A percentile compares a stretch with the other conserved stretches of the same genome.
phyloP scores from a whole-genome alignment of 2,888 invertebrate genomes.

The Apodemia duryi region DNA sequence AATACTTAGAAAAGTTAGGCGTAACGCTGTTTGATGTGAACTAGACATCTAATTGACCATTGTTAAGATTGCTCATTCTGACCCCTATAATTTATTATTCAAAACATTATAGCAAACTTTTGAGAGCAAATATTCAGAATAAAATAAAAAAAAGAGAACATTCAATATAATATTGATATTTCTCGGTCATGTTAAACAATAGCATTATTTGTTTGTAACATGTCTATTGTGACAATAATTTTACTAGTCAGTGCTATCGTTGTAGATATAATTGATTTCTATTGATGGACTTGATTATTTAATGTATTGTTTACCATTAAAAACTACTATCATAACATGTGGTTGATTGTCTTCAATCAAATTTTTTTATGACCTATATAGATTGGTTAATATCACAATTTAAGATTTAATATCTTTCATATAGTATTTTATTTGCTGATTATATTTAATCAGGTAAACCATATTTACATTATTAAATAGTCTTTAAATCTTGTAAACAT shows the following conservation, averaged over 20 bases:
- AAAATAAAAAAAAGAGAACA: too few species aligned
- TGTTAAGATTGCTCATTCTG: not conserved
- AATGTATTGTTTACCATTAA: not conserved
- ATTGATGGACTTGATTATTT: not conserved
- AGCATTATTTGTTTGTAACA: too few species aligned
- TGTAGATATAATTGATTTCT: not conserved
- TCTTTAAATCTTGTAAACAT: not conserved
- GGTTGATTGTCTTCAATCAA: not conserved
- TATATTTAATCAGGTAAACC: not conserved
- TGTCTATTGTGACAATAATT: too few species aligned
- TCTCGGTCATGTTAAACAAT: too few species aligned
- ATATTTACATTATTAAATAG: not conserved
- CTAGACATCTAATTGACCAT: not conserved
- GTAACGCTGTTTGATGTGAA: not conserved
- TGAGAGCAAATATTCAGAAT: too few species aligned
- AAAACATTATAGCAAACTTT: too few species aligned
- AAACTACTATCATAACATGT: not conserved
- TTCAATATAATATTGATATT: too few species aligned
- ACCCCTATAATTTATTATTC: not conserved
- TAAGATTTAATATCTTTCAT: too few species aligned
- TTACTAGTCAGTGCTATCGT: too few species aligned
- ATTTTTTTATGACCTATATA: not conserved
- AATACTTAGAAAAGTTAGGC: slow-evolving; percentile 12
- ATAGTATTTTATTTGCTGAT: not conserved
- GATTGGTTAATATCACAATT: too few species aligned